Evolutionary conservation across 2,888 invertebrate genomes (phyloP), one percentile per base, ranked within the genome.

Genomic region (Biston betularia): DNA sequence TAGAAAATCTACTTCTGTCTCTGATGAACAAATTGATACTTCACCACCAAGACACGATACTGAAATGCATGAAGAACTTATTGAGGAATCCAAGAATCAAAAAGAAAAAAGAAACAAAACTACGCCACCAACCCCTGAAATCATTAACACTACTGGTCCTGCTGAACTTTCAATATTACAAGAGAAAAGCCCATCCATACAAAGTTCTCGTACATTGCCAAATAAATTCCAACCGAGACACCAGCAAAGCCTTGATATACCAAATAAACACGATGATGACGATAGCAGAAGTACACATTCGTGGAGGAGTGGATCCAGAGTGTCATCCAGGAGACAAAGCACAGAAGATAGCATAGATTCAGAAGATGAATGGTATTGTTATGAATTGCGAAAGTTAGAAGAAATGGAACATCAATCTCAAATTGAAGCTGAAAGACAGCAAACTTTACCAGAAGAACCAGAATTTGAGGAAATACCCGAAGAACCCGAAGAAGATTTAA

Each of bases 331-430:
- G 74, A 94, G 98, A 58, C 98, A 98, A 89, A 98, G 98, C 81
- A 98, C 98, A 0, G 98, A 98, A 90, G 98, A 98, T 78, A 97
- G 97, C 79, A 98, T 98, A 65, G 98, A 98, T 85, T 97, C 97
- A 35, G 98, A 98, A 89, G 98, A 98, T 82, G 98, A 98, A 85
- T 98, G 98, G 96, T 98, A 98, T 80, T 97, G 97, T 78, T 98
- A 98, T 84, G 98, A 98, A 83, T 87, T 98, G 65, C 94, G 97
- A 63, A 97, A 98, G 87, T 88, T 98, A 44, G 97, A 98, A 88
- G 97, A 98, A 88, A 94, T 98, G 88, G 98, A 98, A 86, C 94
- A 96, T 71, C 96, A 96, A 72, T 95, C 96, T 3, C 95, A 96
- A 75, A 76, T 96, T 64, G 96, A 97, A 77, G 84, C 92, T 48